Conservation (phyloP, 2,888 invertebrate species). For the Napeogenes sylphis region DNA sequence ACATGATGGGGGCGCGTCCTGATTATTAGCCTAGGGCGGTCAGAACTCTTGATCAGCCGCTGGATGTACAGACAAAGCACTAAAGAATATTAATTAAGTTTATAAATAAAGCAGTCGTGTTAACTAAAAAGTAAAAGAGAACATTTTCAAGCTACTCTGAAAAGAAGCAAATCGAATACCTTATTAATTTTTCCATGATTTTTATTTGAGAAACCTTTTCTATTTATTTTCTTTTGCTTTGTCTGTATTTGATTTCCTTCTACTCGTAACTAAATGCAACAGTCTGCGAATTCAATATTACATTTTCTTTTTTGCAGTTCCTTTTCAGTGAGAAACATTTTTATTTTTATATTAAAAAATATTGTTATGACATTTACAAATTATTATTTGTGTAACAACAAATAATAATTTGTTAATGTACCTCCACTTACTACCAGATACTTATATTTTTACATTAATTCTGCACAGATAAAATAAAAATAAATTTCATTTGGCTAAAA, state of each 20-base stretch:
- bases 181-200: background rate
- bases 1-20: too few species aligned
- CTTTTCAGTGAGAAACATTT: background rate
- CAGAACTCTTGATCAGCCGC: too few species aligned
- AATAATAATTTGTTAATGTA: too few species aligned
- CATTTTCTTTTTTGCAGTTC: background rate
- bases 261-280: background rate
- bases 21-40: too few species aligned
- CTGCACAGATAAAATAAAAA: too few species aligned
- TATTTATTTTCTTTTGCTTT: background rate
- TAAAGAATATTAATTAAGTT: too few species aligned
- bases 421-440: too few species aligned
- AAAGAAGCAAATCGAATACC: conserved; percentile 3
- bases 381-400: too few species aligned
- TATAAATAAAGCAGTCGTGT: background rate
- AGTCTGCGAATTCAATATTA: background rate
- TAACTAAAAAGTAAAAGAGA: background rate
- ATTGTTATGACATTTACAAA: too few species aligned
- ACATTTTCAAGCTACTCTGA: background rate
- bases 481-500: too few species aligned
- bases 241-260: background rate
- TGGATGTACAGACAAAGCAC: too few species aligned
- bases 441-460: too few species aligned
- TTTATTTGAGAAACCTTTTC: conserved; percentile 2
- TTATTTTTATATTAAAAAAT: background rate